Base-by-base conservation (phyloP, 2,888 invertebrate genomes). In the Hoplodrina ambigua region DNA sequence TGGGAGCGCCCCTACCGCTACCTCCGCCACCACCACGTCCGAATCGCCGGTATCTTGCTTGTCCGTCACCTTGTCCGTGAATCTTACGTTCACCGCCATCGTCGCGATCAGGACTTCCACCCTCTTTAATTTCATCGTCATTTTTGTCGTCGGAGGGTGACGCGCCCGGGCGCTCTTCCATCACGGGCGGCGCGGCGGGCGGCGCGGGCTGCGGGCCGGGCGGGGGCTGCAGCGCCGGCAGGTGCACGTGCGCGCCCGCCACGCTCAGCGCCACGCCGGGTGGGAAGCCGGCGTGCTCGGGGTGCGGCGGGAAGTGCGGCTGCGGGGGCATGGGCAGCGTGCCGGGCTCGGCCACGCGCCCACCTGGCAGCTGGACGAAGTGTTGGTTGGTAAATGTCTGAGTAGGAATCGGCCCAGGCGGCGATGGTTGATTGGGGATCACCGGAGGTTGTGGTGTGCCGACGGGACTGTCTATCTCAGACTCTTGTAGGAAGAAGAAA, bases 331-430 rank as follows among this genome's bases (percentile, higher is more conserved):
- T 90, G 69, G 96, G 96, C 69, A 97, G 96, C 89, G 96, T 93
- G 4, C 96, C 96, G 44, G 95, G 94, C 74, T 96, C 96, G 25
- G 96, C 94, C 68, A 94, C 95, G 69, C 96, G 95, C 71, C 94
- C 94, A 72, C 93, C 94, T 13, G 93, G 92, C 60, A 94, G 88
- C 80, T 93, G 94, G 55, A 96, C 96, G 91, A 97, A 98, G 89
- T 97, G 97, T 90, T 98, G 98, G 93, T 98, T 98, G 67, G 98
- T 98, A 92, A 98, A 98, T 56, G 98, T 98, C 93, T 98, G 98
- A 41, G 97, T 97, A 33, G 98, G 98, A 88, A 98, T 98, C 56
- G 92, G 92, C 46, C 85, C 94, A 8, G 92, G 90, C 8, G 92
- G 90, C 37, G 94, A 92, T 52, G 94, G 93, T 81, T 96, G 96